A percentile compares a stretch with the other conserved stretches of the same genome.
These are phyloP conservation scores for Chironomus tentans DNA, from an alignment of 2,888 invertebrate species.

Conservation along the genomic window DNA sequence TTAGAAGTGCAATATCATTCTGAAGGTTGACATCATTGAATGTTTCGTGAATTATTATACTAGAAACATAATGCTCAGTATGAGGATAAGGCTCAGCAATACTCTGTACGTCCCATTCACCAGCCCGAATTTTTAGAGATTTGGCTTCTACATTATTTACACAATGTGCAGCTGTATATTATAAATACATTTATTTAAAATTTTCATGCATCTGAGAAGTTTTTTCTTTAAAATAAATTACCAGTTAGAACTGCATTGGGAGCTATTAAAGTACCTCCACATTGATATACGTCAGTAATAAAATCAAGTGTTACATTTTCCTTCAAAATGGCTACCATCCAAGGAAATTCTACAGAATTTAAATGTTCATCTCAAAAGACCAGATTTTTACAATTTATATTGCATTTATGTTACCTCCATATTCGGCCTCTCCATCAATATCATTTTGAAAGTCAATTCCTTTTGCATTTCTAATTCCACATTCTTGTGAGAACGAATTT, in stretches of 20 bases:
- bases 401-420: constrained; percentile 32
- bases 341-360: not conserved
- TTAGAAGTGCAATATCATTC: not conserved
- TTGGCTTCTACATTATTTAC: constrained; percentile 39
- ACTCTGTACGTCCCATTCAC: not conserved
- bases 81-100: no score
- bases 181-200: constrained; percentile 45
- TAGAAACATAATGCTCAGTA: not conserved
- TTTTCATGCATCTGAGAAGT: no score
- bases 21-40: not conserved
- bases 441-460: constrained; percentile 65
- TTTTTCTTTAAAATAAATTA: not conserved
- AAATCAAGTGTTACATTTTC: constrained; percentile 31
- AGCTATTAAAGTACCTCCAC: constrained; percentile 39
- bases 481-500: constrained; percentile 45
- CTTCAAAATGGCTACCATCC: constrained; percentile 28
- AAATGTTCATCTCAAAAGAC: no score
- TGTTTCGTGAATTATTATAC: not conserved
- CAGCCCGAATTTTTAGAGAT: constrained; percentile 43
- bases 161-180: constrained; percentile 62
- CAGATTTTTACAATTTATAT: no score
- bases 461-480: constrained; percentile 60
- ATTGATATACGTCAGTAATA: constrained; percentile 42
- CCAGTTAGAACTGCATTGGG: constrained; percentile 30
- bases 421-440: constrained; percentile 54